A percentile compares a stretch with the other conserved stretches of the same genome.
phyloP scores from a whole-genome alignment of 2,888 invertebrate genomes.

The Drosophila nigricruria region DNA sequence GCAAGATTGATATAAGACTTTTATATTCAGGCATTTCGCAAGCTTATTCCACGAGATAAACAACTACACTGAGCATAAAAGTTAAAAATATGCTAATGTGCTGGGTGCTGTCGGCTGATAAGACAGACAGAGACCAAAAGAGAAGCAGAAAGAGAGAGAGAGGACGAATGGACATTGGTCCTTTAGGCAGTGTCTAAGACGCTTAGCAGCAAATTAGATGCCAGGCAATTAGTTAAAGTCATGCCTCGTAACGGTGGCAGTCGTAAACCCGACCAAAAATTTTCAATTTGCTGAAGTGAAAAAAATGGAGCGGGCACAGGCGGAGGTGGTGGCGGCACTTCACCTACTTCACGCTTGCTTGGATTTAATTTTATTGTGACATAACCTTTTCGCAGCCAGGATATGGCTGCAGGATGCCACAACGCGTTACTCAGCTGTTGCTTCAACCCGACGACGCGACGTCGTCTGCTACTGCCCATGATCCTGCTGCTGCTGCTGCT shows the following conservation, averaged over 20 bases:
- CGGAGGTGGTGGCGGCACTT: constrained; percentile 24
- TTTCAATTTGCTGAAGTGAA: constrained; percentile 64
- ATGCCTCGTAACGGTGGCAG: constrained; percentile 37
- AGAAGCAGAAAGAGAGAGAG: not conserved
- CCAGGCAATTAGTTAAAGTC: constrained; percentile 57
- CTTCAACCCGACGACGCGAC: constrained; percentile 35
- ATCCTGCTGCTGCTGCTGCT: constrained; percentile 22
- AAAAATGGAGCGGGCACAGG: not conserved
- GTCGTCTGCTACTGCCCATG: constrained; percentile 9
- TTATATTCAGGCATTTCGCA: constrained; percentile 76
- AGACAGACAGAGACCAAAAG: not conserved
- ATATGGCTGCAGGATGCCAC: constrained; percentile 28
- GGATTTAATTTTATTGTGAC: constrained; percentile 80
- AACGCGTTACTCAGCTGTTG: constrained; percentile 45
- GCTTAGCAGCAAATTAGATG: constrained; percentile 61
- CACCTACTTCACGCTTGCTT: constrained; percentile 76
- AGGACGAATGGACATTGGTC: constrained; percentile 48
- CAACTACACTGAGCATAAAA: constrained; percentile 65
- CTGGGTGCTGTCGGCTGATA: constrained; percentile 53
- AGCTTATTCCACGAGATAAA: constrained; percentile 72
- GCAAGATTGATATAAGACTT: constrained; percentile 80
- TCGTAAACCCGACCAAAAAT: constrained; percentile 66
- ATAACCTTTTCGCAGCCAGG: constrained; percentile 70
- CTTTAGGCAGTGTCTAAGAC: constrained; percentile 22
- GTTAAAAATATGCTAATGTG: constrained; percentile 78